Evolutionary conservation across 2,113 vertebrate species (phyloP).

Genomic region (Suricata suricatta): DNA sequence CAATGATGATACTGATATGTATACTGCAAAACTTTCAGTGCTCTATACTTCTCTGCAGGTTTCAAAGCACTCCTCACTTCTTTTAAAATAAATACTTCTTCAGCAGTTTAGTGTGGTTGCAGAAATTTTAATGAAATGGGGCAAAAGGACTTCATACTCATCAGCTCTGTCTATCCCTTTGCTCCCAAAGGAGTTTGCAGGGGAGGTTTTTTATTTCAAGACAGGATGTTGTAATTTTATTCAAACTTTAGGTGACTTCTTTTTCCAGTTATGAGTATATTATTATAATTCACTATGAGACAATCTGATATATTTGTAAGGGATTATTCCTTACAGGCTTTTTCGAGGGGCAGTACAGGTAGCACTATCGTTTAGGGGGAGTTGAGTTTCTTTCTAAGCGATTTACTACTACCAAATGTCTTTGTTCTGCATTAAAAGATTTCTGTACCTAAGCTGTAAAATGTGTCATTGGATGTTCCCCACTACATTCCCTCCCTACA

Average conservation of each 20-base stretch:
- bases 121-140: neutral
- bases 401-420: neutral
- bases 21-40: neutral
- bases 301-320: neutral
- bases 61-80: neutral
- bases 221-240: neutral
- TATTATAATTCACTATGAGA: neutral
- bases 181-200: neutral
- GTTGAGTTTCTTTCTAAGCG: constrained; percentile 32
- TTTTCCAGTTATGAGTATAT: neutral
- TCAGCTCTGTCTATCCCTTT: neutral
- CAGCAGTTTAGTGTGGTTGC: neutral
- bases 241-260: neutral
- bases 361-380: neutral
- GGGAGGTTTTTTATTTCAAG: neutral
- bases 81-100: neutral
- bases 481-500: neutral
- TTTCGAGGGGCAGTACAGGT: neutral
- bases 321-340: neutral
- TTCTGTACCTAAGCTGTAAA: neutral
- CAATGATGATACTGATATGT: neutral
- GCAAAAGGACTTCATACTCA: neutral
- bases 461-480: neutral
- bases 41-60: neutral
- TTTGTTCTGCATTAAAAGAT: constrained; percentile 11